Evolutionary conservation across 2,113 vertebrate species (phyloP).

Genomic region (Alces alces): DNA sequence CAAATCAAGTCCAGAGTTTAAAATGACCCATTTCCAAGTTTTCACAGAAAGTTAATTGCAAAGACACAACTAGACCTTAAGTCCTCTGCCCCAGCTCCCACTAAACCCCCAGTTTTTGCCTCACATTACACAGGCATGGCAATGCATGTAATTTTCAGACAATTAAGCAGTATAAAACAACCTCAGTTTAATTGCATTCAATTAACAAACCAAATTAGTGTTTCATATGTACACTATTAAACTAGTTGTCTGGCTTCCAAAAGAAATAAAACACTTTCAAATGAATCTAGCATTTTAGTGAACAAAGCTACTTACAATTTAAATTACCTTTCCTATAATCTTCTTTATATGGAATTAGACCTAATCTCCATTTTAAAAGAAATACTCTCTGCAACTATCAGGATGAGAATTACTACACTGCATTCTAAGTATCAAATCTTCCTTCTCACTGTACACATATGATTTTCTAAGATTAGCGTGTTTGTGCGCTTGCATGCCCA

Average conservation of each 20-base stretch:
- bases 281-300: slow-evolving; percentile 55
- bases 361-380: slow-evolving; percentile 50
- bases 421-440: slow-evolving; percentile 28
- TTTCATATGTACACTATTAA: slow-evolving; percentile 68
- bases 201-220: slow-evolving; percentile 72
- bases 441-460: neutral
- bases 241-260: slow-evolving; percentile 72
- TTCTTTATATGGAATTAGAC: slow-evolving; percentile 59
- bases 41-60: slow-evolving; percentile 45
- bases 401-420: neutral
- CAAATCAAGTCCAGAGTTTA: slow-evolving; percentile 42
- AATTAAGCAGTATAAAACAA: slow-evolving; percentile 74
- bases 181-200: slow-evolving; percentile 70
- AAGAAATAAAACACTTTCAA: slow-evolving; percentile 65
- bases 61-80: slow-evolving; percentile 1
- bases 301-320: slow-evolving; percentile 67
- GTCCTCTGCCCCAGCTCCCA: neutral
- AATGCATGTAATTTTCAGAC: slow-evolving; percentile 67
- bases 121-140: slow-evolving; percentile 38
- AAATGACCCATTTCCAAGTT: slow-evolving; percentile 43
- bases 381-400: slow-evolving; percentile 45
- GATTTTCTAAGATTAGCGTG: neutral
- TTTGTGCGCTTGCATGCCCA: neutral
- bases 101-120: neutral
- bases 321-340: slow-evolving; percentile 70